Percentiles rank a stretch among this genome's conserved stretches.
Evolutionary conservation across 1,140 invertebrate species (phyloP).

Genomic region (Drosophila grimshawi): DNA sequence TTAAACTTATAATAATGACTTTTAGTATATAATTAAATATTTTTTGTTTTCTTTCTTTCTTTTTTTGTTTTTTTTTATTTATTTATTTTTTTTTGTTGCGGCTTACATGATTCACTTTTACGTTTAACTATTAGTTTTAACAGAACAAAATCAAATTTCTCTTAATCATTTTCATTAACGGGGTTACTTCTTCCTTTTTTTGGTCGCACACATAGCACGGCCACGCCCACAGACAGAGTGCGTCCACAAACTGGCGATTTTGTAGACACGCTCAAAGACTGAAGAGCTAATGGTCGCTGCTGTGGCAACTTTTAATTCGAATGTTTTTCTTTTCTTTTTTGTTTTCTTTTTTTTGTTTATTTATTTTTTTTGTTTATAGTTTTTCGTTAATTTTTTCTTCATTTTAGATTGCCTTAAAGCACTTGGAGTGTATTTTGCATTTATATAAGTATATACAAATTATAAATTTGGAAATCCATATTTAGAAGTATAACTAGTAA

Average conservation of each 20-base stretch:
- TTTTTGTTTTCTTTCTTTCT: constrained; percentile 29
- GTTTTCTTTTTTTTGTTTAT: constrained; percentile 46
- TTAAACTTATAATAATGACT: constrained; percentile 84
- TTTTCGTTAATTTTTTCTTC: constrained; percentile 43
- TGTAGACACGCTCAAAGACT: constrained; percentile 5
- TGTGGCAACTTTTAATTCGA: constrained; percentile 63
- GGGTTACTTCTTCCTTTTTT: constrained; percentile 57
- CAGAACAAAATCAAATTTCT: constrained; percentile 78
- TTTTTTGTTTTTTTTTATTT: constrained; percentile 46
- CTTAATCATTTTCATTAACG: constrained; percentile 34
- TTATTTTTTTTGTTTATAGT: constrained; percentile 35
- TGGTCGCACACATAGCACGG: constrained; percentile 28
- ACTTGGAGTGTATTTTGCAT: constrained; percentile 82
- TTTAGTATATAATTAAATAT: constrained; percentile 84
- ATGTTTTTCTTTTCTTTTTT: constrained; percentile 57
- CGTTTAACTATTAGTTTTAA: constrained; percentile 76
- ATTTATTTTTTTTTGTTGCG: constrained; percentile 38
- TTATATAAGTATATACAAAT: constrained; percentile 81
- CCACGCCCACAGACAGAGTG: constrained; percentile 11
- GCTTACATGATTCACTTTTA: constrained; percentile 57
- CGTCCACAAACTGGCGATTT: constrained; percentile 77
- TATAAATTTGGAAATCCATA: constrained; percentile 67
- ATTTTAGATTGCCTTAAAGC: constrained; percentile 77
- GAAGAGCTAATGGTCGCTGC: background rate
- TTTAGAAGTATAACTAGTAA: constrained; percentile 67